Conservation (phyloP, 2,797 vertebrate species). For the Hemibagrus guttatus region DNA sequence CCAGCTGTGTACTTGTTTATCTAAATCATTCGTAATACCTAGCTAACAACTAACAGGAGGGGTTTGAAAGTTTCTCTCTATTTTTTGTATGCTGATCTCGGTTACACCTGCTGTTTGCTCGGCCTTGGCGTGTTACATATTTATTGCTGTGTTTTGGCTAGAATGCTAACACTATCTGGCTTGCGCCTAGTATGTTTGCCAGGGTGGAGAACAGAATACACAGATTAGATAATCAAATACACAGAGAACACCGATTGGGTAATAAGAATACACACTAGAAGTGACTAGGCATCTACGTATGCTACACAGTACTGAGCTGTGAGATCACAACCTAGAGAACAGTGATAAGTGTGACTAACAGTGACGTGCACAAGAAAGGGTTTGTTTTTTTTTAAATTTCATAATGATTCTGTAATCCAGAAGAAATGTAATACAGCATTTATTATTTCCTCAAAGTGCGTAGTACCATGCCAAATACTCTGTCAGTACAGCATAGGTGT, state of each 20-base stretch:
- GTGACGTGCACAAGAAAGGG: background rate
- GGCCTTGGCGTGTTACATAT: background rate
- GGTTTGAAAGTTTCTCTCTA: background rate
- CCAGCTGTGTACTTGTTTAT: background rate
- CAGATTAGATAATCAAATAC: conserved; percentile 17
- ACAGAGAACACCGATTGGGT: background rate
- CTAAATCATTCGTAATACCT: background rate
- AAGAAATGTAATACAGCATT: background rate
- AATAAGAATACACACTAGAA: background rate
- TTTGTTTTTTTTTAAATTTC: background rate
- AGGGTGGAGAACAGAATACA: background rate
- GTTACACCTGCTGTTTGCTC: background rate
- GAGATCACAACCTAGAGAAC: background rate
- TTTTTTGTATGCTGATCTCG: background rate
- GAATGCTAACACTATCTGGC: background rate
- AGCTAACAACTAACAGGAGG: too few relatives aligned
- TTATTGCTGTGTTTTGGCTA: conserved; percentile 6
- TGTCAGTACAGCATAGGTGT: background rate
- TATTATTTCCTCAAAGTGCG: background rate
- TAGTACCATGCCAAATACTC: background rate
- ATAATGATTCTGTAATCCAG: background rate
- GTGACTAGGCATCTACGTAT: background rate
- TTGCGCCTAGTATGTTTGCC: background rate
- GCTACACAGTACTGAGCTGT: background rate
- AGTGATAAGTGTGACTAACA: background rate